A percentile compares a stretch with the other conserved stretches of the same genome.
These are phyloP conservation scores for Grammomys dolichurus DNA, from an alignment of 2,113 vertebrate genomes.

Conservation along the genomic window DNA sequence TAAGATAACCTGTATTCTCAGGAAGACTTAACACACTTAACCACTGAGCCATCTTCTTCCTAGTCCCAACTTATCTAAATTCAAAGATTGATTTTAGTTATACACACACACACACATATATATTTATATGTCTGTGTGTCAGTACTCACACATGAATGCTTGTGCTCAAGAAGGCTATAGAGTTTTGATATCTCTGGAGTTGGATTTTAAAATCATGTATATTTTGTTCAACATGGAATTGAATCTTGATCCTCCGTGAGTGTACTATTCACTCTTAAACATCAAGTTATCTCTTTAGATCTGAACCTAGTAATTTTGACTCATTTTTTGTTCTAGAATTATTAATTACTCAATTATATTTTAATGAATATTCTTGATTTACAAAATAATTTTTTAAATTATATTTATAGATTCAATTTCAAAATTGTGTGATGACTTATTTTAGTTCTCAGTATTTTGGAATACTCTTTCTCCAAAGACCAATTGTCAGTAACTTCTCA, in stretches of 20 bases:
- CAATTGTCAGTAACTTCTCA: neutral
- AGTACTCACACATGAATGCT: neutral
- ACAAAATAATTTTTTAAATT: neutral
- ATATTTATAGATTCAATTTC: neutral
- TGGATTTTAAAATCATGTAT: neutral
- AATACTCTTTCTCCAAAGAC: neutral
- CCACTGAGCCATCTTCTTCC: too few relatives aligned
- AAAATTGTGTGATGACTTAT: neutral
- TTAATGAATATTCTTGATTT: neutral
- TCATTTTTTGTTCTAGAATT: neutral
- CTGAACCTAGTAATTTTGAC: neutral
- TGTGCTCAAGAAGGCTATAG: neutral
- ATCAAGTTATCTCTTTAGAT: neutral
- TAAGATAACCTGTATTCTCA: neutral
- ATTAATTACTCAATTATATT: neutral
- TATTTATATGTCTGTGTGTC: neutral
- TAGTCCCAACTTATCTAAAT: neutral
- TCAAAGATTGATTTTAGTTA: neutral
- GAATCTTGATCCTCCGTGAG: neutral
- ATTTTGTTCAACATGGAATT: neutral
- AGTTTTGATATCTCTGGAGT: neutral
- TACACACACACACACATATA: too few relatives aligned
- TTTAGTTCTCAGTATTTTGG: neutral
- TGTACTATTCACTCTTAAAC: neutral
- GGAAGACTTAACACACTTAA: neutral